These are phyloP conservation scores for Sphaeridia pumilis DNA, from an alignment of 2,888 invertebrate genomes.

Conservation along the genomic window DNA sequence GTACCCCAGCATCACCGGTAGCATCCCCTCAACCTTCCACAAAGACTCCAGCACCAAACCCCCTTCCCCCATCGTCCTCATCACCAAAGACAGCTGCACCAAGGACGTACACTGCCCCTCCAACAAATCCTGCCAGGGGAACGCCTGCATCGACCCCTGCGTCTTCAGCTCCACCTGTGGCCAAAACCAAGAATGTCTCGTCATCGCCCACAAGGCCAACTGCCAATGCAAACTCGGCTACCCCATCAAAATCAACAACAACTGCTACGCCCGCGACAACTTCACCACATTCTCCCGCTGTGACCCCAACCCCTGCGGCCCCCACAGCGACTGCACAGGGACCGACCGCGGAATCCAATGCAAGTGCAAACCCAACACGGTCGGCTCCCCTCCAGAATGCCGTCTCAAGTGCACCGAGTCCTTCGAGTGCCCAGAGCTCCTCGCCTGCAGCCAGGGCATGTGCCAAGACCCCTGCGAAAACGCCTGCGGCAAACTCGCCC, in stretches of 20 bases:
- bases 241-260: conserved; percentile 12
- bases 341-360: not conserved
- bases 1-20: not conserved
- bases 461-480: conserved; percentile 11
- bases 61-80: not conserved
- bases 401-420: not conserved
- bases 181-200: conserved; percentile 7
- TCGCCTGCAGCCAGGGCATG: not conserved
- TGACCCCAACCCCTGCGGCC: conserved; percentile 5
- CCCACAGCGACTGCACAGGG: not conserved
- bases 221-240: conserved; percentile 4
- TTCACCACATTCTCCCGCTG: conserved; percentile 6
- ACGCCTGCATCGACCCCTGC: conserved; percentile 8
- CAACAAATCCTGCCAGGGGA: conserved; percentile 1
- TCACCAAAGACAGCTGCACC: conserved; percentile 1
- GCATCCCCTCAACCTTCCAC: conserved; percentile 1
- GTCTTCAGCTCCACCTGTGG: conserved; percentile 7
- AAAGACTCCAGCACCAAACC: not conserved
- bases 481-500: conserved; percentile 6
- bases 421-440: conserved; percentile 5
- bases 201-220: not conserved
- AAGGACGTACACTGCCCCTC: not conserved
- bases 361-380: not conserved
- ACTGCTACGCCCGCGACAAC: conserved; percentile 8
- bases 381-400: conserved; percentile 5